Evolutionary conservation across 2,797 vertebrate genomes (phyloP).

Genomic region (Anguilla megastoma): DNA sequence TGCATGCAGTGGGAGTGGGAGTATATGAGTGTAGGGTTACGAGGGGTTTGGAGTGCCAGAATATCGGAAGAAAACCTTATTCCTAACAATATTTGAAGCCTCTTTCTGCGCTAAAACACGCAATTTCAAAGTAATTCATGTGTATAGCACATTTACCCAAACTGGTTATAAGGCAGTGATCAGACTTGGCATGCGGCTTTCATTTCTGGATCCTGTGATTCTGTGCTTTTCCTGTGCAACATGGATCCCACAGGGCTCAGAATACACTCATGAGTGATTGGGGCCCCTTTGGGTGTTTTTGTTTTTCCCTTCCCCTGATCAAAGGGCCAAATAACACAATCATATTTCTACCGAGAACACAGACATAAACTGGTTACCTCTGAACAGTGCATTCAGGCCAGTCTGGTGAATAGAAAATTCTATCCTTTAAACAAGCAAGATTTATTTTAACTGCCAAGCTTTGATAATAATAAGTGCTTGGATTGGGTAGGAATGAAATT

Average conservation of each 20-base stretch:
- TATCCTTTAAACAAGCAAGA: not conserved
- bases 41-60: not conserved
- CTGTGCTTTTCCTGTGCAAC: not conserved
- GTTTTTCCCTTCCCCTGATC: not conserved
- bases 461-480: not conserved
- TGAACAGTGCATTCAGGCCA: not conserved
- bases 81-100: not conserved
- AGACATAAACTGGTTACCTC: not conserved
- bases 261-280: not conserved
- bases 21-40: not conserved
- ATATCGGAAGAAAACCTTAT: not conserved
- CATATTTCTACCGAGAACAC: not conserved
- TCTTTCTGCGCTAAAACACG: not conserved
- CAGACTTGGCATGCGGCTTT: not conserved
- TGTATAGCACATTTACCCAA: not conserved
- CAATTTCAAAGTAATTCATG: not conserved
- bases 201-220: not conserved
- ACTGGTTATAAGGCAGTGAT: not conserved
- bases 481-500: not conserved
- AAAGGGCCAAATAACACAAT: not conserved
- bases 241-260: not conserved
- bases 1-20: no score
- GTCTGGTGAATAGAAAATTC: not conserved
- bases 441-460: not conserved
- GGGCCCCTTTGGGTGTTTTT: not conserved